These are phyloP conservation scores for Florisuga fusca DNA, from an alignment of 2,797 vertebrate species.

Conservation along the genomic window DNA sequence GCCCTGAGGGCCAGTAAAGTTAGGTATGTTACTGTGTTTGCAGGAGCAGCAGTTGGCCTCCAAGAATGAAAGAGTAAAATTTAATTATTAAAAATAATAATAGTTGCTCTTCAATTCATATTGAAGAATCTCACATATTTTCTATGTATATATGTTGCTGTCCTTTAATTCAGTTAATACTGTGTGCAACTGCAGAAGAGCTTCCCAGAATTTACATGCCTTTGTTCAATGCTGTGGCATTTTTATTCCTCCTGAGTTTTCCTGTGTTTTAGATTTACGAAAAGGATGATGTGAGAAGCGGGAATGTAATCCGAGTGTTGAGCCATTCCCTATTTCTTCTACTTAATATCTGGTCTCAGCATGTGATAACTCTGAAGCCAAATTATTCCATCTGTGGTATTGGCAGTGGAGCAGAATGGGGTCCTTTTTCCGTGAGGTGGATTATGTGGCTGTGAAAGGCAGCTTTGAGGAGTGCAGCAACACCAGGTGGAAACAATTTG, in stretches of 20 bases:
- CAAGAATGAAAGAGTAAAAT: not conserved
- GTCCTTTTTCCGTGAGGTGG: conserved; percentile 36
- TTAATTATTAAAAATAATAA: not conserved
- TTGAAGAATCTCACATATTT: not conserved
- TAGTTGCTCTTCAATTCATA: not conserved
- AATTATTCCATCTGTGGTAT: conserved; percentile 44
- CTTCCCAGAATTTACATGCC: not conserved
- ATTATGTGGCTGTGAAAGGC: conserved; percentile 46
- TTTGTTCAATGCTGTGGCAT: not conserved
- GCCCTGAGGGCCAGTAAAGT: not conserved
- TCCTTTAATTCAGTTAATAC: not conserved
- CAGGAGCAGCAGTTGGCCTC: not conserved
- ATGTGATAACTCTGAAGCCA: conserved; percentile 63
- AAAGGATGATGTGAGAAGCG: conserved; percentile 67
- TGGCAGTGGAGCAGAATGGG: conserved; percentile 11
- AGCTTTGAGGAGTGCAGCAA: conserved; percentile 1
- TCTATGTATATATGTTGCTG: not conserved
- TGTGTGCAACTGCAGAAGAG: not conserved
- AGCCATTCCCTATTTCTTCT: conserved; percentile 31
- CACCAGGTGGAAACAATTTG: conserved; percentile 57
- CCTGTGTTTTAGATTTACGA: conserved; percentile 70
- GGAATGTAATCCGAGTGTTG: conserved; percentile 63
- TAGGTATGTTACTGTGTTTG: not conserved
- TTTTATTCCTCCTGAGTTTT: conserved; percentile 57
- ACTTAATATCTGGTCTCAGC: conserved; percentile 73